phyloP scores from a whole-genome alignment of 30 jellyfish, hydroid and myxozoan genomes.

The Phacellophora camtschatica region DNA sequence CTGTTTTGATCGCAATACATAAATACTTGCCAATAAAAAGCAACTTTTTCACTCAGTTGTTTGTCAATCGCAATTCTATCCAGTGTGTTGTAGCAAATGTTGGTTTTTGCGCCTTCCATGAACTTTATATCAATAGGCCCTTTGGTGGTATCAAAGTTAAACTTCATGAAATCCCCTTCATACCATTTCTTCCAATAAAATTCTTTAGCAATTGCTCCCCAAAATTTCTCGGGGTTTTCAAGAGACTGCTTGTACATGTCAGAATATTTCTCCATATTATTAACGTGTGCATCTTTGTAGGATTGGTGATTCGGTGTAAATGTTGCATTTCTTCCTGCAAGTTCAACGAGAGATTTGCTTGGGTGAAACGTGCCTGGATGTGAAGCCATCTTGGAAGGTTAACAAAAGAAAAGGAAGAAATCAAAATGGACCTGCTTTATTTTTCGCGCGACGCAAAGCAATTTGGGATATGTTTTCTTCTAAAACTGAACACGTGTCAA shows the following conservation, averaged over 20 bases:
- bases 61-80: constrained; percentile 77
- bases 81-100: constrained; percentile 89
- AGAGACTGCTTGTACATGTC: constrained; percentile 76
- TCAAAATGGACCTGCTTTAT: no score
- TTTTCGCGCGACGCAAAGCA: no score
- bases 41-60: constrained; percentile 80
- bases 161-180: constrained; percentile 82
- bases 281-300: constrained; percentile 73
- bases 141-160: constrained; percentile 65
- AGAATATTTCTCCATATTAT: constrained; percentile 65
- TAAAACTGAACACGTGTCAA: no score
- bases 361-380: constrained; percentile 34
- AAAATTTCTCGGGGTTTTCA: constrained; percentile 83
- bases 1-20: neutral
- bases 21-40: constrained; percentile 81
- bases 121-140: constrained; percentile 81
- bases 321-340: constrained; percentile 64
- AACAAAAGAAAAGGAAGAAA: no score
- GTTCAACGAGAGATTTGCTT: constrained; percentile 77
- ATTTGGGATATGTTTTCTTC: no score
- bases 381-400: constrained; percentile 42
- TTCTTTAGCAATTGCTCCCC: constrained; percentile 91
- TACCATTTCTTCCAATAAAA: constrained; percentile 87
- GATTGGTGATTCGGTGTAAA: constrained; percentile 36
- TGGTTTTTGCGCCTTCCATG: constrained; percentile 98